Evolutionary conservation across 1,140 invertebrate genomes (phyloP), one percentile per base, ranked within the genome.

Genomic region (Lycorma delicatula): DNA sequence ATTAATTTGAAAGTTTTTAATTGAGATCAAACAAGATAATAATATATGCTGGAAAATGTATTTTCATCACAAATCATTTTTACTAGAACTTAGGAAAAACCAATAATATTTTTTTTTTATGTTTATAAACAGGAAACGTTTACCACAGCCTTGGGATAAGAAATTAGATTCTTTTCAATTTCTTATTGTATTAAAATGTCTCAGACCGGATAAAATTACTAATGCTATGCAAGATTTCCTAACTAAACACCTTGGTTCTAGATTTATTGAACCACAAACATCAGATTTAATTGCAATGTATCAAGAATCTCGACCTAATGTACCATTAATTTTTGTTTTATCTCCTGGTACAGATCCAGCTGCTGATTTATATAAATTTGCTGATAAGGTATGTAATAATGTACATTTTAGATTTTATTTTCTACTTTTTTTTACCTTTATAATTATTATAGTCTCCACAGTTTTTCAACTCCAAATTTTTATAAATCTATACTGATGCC

Each of bases 271-370:
- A 60, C 83, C 84, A 0, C 82, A 83, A 53, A 77, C 81, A 1
- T 79, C 82, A 63, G 80, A 86, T 66, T 68, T 89, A 0, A 69
- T 74, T 0, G 73, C 74, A 6, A 77, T 82, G 58, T 87, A 77
- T 68, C 70, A 72, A n/a, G 85, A 87, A 64, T 84, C 84, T 1
- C 74, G 72, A n/a, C 72, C 75, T 6, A 74, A 65, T 1, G 75
- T 76, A 0, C 85, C 85, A 0, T 69, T 89, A 0, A 72, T 88
- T 1, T 87, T 88, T 68, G 75, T 89, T 1, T 68, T 89, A 0
- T 86, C 84, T 1, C 77, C 82, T 44, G 85, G 86, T 16, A 81
- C 82, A 0, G 85, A 87, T 72, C 86, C 86, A 0, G 82, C 84
- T 25, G 74, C 77, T 1, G 78, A 82, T 28, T 63, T 82, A 0